Conservation (phyloP, 2,113 vertebrate species). For the Oceanites oceanicus region DNA sequence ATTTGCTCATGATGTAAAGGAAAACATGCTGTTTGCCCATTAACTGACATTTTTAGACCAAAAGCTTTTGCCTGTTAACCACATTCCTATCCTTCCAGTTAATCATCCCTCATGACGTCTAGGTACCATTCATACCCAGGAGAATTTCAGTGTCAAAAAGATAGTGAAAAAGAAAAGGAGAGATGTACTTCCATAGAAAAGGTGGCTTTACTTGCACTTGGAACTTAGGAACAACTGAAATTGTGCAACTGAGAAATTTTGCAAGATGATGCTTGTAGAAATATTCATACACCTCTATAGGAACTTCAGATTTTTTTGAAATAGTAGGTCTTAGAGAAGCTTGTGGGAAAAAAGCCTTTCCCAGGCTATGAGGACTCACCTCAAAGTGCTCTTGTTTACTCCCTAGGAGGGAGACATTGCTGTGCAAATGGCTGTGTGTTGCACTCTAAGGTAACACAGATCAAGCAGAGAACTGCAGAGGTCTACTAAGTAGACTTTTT, state of each 20-base stretch:
- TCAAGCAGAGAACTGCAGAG: not conserved
- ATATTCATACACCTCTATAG: not conserved
- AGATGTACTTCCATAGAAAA: not conserved
- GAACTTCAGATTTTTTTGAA: not conserved
- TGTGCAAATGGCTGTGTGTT: not conserved
- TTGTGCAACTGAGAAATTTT: not conserved
- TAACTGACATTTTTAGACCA: not conserved
- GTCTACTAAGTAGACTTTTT: not conserved
- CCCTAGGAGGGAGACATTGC: accelerated
- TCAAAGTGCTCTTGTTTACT: not conserved
- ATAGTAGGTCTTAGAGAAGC: not conserved
- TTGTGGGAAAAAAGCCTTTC: not conserved
- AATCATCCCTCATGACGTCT: not conserved
- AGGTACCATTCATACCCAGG: not conserved
- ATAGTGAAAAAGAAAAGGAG: not conserved
- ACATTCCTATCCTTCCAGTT: not conserved
- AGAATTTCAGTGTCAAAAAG: not conserved
- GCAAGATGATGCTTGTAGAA: not conserved
- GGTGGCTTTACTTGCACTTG: not conserved
- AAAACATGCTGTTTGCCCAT: not conserved
- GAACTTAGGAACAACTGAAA: not conserved
- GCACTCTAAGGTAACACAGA: not conserved
- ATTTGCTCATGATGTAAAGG: not conserved
- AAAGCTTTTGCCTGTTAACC: not conserved
- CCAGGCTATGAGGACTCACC: not conserved